Conservation (phyloP, 2,113 vertebrate species). For the Monopterus albus region DNA sequence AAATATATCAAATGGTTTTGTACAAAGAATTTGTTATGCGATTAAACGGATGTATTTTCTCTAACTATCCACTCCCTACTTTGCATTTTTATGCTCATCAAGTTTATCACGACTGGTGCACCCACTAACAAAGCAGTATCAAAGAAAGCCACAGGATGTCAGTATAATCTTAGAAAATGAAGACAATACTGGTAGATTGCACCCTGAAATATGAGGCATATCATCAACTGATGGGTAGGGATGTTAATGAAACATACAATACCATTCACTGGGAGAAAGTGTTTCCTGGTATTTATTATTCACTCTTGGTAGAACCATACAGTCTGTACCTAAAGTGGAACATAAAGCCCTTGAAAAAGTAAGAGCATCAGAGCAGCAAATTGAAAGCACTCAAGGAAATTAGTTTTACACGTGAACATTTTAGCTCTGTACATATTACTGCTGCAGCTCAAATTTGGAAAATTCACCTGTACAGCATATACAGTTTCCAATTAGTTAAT, state of each 20-base stretch:
- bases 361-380: slow-evolving; percentile 96
- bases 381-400: slow-evolving; percentile 90
- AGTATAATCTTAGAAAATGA: slow-evolving; percentile 55
- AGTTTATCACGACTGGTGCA: neutral
- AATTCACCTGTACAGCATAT: slow-evolving; percentile 97
- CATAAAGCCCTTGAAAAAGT: slow-evolving; percentile 88
- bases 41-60: slow-evolving; percentile 64
- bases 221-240: neutral
- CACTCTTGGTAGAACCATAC: slow-evolving; percentile 86
- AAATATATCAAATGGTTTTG: slow-evolving; percentile 18
- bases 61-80: slow-evolving; percentile 5
- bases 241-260: neutral
- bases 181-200: neutral
- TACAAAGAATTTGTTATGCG: slow-evolving; percentile 44
- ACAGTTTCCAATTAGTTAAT: slow-evolving; percentile 92
- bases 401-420: slow-evolving; percentile 84
- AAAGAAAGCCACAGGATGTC: slow-evolving; percentile 69
- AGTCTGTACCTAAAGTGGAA: slow-evolving; percentile 91
- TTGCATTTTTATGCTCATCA: neutral
- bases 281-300: slow-evolving; percentile 80
- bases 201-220: neutral
- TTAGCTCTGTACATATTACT: slow-evolving; percentile 92
- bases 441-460: slow-evolving; percentile 91
- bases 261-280: slow-evolving; percentile 27
- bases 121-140: slow-evolving; percentile 35